Conservation (phyloP, 1,140 invertebrate species). For the Agrilus planipennis region DNA sequence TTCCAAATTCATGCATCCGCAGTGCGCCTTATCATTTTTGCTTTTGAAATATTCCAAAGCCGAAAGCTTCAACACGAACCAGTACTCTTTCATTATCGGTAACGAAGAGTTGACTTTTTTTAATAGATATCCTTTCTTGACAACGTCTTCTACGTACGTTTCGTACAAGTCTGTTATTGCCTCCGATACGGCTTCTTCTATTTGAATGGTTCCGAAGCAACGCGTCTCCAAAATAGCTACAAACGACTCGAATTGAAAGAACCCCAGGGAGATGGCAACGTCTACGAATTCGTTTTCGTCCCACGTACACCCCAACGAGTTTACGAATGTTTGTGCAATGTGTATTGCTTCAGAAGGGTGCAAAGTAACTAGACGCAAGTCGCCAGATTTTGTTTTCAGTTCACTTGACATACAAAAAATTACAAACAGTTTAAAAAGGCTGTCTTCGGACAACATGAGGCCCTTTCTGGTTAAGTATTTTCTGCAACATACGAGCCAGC, state of each 20-base stretch:
- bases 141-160: slow-evolving; percentile 65
- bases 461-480: slow-evolving; percentile 44
- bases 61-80: slow-evolving; percentile 64
- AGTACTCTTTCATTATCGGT: slow-evolving; percentile 63
- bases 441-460: slow-evolving; percentile 47
- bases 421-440: slow-evolving; percentile 61
- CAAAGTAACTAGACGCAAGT: slow-evolving; percentile 44
- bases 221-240: slow-evolving; percentile 59
- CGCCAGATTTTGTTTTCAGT: slow-evolving; percentile 36
- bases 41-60: slow-evolving; percentile 64
- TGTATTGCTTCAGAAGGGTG: slow-evolving; percentile 52
- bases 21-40: slow-evolving; percentile 55
- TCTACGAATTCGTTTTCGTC: slow-evolving; percentile 53
- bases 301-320: slow-evolving; percentile 52
- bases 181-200: slow-evolving; percentile 50
- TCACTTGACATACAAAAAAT: slow-evolving; percentile 68
- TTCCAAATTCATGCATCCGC: slow-evolving; percentile 52
- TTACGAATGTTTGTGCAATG: slow-evolving; percentile 51
- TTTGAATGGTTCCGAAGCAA: slow-evolving; percentile 47
- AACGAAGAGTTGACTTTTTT: slow-evolving; percentile 65
- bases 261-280: slow-evolving; percentile 47
- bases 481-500: slow-evolving; percentile 65
- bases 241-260: slow-evolving; percentile 52
- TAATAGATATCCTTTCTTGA: slow-evolving; percentile 67
- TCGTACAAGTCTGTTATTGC: slow-evolving; percentile 63